Evolutionary conservation across 2,797 vertebrate genomes (phyloP).

Genomic region (Karalla daura): DNA sequence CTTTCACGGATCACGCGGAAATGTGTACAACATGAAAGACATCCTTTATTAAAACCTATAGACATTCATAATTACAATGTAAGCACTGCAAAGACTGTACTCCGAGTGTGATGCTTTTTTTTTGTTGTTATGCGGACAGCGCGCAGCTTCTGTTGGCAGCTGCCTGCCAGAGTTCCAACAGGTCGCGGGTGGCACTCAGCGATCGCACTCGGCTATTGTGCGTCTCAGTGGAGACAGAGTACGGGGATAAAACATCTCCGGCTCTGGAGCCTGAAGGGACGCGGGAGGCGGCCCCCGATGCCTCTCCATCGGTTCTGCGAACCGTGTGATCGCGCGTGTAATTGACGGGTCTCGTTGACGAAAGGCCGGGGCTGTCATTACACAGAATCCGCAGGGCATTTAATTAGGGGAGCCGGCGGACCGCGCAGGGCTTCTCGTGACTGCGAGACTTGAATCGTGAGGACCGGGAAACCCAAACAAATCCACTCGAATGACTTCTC

Average conservation of each 20-base stretch:
- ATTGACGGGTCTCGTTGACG: conserved; percentile 48
- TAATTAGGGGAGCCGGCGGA: conserved; percentile 41
- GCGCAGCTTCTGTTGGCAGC: too few species aligned
- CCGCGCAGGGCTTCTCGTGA: conserved; percentile 10
- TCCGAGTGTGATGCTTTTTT: too few species aligned
- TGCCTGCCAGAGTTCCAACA: too few species aligned
- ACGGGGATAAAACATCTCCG: conserved; percentile 85
- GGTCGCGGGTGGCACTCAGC: too few species aligned
- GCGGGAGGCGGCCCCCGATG: conserved; percentile 86
- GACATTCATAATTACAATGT: too few species aligned
- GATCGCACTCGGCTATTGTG: too few species aligned
- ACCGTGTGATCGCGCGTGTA: conserved; percentile 19
- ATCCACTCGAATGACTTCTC: background rate
- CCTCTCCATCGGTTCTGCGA: conserved; percentile 52
- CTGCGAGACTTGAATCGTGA: conserved; percentile 1
- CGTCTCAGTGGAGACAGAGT: conserved; percentile 88
- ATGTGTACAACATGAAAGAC: too few species aligned
- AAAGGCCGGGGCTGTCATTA: conserved; percentile 32
- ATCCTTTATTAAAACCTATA: too few species aligned
- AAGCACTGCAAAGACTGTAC: too few species aligned
- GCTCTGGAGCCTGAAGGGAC: conserved; percentile 90
- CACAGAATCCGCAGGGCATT: conserved; percentile 54
- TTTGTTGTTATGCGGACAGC: too few species aligned
- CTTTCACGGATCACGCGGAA: too few species aligned
- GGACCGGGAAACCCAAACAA: conserved; percentile 8